Percentiles rank a stretch among this genome's conserved stretches.
Conservation (phyloP, 1,140 invertebrate species). For the Euborellia annulipes region DNA sequence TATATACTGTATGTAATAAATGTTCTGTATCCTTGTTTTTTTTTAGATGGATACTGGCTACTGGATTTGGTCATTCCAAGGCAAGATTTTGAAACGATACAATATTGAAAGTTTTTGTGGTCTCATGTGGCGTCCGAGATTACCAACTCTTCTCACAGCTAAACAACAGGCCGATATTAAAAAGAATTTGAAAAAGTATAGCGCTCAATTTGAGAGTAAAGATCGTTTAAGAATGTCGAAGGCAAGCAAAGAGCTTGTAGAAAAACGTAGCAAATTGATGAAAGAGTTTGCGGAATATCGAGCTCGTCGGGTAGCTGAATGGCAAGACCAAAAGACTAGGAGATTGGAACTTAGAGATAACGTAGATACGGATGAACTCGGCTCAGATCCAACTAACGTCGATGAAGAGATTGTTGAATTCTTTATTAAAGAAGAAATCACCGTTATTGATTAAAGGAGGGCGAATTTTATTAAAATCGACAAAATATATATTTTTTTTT, state of each 20-base stretch:
- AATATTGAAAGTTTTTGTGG: conserved; percentile 87
- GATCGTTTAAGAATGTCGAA: conserved; percentile 84
- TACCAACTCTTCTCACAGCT: conserved; percentile 63
- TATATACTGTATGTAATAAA: too few relatives aligned
- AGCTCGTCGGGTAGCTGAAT: conserved; percentile 55
- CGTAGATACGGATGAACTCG: conserved; percentile 81
- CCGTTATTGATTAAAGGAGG: conserved; percentile 53
- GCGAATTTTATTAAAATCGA: too few relatives aligned
- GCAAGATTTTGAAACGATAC: conserved; percentile 60
- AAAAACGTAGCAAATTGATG: conserved; percentile 80
- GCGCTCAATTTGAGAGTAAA: conserved; percentile 88
- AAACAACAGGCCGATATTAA: conserved; percentile 85
- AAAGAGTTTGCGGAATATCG: conserved; percentile 73
- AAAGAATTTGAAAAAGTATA: conserved; percentile 97
- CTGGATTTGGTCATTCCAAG: conserved; percentile 97
- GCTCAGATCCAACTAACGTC: conserved; percentile 68
- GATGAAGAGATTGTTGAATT: conserved; percentile 95
- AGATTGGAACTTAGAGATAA: conserved; percentile 72
- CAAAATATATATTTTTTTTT: too few relatives aligned
- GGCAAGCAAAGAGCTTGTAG: conserved; percentile 91
- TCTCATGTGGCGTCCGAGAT: conserved; percentile 89
- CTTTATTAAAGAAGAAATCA: conserved; percentile 91
- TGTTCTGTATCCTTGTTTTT: too few relatives aligned
- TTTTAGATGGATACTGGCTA: conserved; percentile 76
- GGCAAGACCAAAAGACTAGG: conserved; percentile 54